These are phyloP conservation scores for Quiscalus mexicanus DNA, from an alignment of 2,113 vertebrate genomes.

Conservation along the genomic window DNA sequence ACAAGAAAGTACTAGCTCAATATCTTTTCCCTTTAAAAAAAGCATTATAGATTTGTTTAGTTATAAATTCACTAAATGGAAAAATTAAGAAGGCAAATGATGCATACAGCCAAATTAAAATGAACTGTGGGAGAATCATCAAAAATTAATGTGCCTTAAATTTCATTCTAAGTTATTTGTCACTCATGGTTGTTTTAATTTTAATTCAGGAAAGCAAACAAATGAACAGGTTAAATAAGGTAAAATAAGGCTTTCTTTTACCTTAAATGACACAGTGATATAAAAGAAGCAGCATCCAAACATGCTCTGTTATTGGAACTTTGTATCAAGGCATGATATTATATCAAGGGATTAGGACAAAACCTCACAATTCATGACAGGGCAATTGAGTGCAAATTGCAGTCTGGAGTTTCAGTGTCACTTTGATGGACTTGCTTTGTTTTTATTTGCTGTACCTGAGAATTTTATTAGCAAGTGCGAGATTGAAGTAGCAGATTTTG, in stretches of 20 bases:
- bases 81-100: slow-evolving; percentile 33
- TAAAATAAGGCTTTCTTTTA: neutral
- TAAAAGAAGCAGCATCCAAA: neutral
- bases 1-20: neutral
- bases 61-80: slow-evolving; percentile 21
- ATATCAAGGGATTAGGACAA: neutral
- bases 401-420: neutral
- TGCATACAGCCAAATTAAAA: slow-evolving; percentile 19
- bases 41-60: neutral
- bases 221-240: neutral
- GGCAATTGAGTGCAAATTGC: neutral
- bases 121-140: slow-evolving; percentile 16
- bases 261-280: neutral
- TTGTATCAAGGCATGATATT: neutral
- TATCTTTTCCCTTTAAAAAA: neutral
- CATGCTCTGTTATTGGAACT: neutral
- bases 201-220: neutral
- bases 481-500: neutral
- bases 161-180: slow-evolving; percentile 14
- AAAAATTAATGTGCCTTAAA: slow-evolving; percentile 44
- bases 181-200: neutral
- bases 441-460: neutral
- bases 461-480: neutral
- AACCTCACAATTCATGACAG: neutral
- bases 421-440: slow-evolving; percentile 12